Conservation (phyloP, 35 echinoderm and acorn worm species). For the Nesometra sesokonis region DNA sequence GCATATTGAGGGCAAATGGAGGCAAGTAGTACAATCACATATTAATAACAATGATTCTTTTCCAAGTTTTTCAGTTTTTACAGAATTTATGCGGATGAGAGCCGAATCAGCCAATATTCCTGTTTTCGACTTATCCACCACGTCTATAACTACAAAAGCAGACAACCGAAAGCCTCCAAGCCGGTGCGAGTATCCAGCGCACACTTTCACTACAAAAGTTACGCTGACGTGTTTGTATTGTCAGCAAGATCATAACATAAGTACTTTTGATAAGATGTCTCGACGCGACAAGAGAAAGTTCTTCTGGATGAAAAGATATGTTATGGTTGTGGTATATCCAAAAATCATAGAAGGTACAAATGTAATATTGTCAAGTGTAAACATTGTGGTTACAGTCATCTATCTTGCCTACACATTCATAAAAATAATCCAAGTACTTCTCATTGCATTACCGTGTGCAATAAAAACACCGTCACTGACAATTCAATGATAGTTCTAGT, state of each 20-base stretch:
- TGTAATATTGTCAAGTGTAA: slow-evolving; percentile 7
- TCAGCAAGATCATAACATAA: background rate
- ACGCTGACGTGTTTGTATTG: background rate
- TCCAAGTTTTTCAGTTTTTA: slow-evolving; percentile 23
- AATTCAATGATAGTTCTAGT: background rate
- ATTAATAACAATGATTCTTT: background rate
- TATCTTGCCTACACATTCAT: background rate
- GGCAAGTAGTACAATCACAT: background rate
- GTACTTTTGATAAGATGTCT: background rate
- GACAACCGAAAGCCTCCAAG: background rate
- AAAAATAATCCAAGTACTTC: background rate
- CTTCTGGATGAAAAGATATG: background rate
- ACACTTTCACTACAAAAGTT: background rate
- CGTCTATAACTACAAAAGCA: background rate
- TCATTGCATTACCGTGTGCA: background rate
- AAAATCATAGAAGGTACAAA: background rate
- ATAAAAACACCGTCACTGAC: background rate
- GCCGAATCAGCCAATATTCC: slow-evolving; percentile 26
- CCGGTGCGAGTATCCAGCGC: background rate
- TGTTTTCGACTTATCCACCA: background rate
- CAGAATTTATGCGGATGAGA: background rate
- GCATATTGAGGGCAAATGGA: slow-evolving; percentile 24
- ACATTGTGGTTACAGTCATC: background rate
- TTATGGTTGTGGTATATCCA: slow-evolving; percentile 4
- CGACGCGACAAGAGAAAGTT: background rate